These are phyloP conservation scores for Copidosoma aretas DNA, from an alignment of 2,888 invertebrate genomes.

Conservation along the genomic window DNA sequence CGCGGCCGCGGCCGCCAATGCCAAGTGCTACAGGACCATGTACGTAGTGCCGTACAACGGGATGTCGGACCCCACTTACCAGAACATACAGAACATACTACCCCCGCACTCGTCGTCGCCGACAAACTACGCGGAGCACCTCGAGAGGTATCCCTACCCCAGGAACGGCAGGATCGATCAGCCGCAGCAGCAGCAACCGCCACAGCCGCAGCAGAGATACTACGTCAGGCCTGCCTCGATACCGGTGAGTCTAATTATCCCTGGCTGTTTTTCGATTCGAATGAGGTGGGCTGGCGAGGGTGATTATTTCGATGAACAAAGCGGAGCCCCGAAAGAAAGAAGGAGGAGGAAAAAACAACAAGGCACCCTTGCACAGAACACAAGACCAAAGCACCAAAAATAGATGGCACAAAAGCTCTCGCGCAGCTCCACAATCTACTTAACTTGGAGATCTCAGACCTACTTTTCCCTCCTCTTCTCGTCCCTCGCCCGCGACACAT, in stretches of 20 bases:
- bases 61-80: constrained; percentile 58
- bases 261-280: not conserved
- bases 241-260: constrained; percentile 28
- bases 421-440: too few relatives aligned
- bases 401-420: too few relatives aligned
- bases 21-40: constrained; percentile 60
- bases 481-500: too few relatives aligned
- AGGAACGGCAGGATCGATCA: constrained; percentile 47
- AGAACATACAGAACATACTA: constrained; percentile 58
- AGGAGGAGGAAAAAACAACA: too few relatives aligned
- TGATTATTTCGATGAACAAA: too few relatives aligned
- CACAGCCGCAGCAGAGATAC: constrained; percentile 46
- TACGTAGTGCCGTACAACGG: constrained; percentile 60
- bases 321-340: too few relatives aligned
- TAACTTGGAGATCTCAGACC: too few relatives aligned
- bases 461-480: too few relatives aligned
- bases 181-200: constrained; percentile 44
- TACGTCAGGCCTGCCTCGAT: constrained; percentile 51
- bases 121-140: constrained; percentile 56
- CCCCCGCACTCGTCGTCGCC: constrained; percentile 50
- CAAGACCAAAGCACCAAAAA: too few relatives aligned
- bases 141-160: constrained; percentile 59
- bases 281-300: too few relatives aligned
- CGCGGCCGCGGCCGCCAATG: constrained; percentile 43
- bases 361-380: too few relatives aligned